Conservation (phyloP, 2,888 invertebrate genomes). For the Synanthedon andrenaeformis region DNA sequence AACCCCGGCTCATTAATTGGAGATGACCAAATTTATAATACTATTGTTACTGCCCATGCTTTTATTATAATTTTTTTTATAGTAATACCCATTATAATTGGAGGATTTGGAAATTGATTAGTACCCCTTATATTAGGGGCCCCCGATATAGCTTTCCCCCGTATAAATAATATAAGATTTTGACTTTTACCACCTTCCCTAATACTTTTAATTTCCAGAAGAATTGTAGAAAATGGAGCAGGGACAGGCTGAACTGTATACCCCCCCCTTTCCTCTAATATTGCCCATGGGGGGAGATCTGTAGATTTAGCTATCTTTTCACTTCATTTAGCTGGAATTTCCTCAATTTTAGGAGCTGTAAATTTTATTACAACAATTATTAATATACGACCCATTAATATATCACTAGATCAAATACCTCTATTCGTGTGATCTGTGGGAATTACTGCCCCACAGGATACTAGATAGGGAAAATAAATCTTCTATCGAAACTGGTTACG, state of each 20-base stretch:
- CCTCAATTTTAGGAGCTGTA: constrained; percentile 80
- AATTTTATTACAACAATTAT: constrained; percentile 84
- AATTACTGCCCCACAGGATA: constrained; percentile 39
- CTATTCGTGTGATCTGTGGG: constrained; percentile 81
- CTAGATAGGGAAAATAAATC: too few species aligned
- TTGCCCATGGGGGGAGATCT: constrained; percentile 75
- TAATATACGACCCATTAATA: constrained; percentile 74
- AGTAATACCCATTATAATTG: constrained; percentile 80
- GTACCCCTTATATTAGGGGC: constrained; percentile 81
- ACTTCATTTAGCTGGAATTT: constrained; percentile 79
- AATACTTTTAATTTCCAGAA: constrained; percentile 73
- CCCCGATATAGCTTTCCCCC: constrained; percentile 85
- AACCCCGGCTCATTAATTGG: constrained; percentile 75
- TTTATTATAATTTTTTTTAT: constrained; percentile 88
- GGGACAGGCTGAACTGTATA: constrained; percentile 86
- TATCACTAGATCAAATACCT: constrained; percentile 74
- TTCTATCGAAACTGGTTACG: too few species aligned
- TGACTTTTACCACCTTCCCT: constrained; percentile 80
- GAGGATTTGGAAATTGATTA: constrained; percentile 87
- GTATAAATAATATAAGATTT: constrained; percentile 88
- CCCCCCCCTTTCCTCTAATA: constrained; percentile 74
- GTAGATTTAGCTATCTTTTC: constrained; percentile 84
- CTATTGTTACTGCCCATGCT: constrained; percentile 83
- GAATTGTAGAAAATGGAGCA: constrained; percentile 75
- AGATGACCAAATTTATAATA: constrained; percentile 83